Evolutionary conservation across 2,797 vertebrate genomes (phyloP).

Genomic region (Epinephelus malabaricus): DNA sequence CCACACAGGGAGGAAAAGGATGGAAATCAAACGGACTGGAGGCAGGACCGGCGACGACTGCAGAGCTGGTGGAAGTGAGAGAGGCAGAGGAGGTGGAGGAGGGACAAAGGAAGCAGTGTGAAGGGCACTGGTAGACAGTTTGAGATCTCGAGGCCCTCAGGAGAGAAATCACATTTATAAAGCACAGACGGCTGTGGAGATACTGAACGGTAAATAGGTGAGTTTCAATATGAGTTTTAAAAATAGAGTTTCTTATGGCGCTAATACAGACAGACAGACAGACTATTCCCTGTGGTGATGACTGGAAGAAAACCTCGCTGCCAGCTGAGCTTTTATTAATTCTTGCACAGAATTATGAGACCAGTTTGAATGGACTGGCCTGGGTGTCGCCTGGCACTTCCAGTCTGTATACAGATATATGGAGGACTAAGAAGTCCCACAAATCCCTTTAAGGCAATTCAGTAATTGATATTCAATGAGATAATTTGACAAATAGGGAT

Average conservation of each 20-base stretch:
- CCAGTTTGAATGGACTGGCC: slow-evolving; percentile 2
- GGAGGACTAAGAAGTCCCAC: background rate
- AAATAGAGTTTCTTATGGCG: slow-evolving; percentile 63
- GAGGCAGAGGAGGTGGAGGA: background rate
- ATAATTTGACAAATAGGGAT: background rate
- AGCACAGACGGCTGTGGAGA: slow-evolving; percentile 32
- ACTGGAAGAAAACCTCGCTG: slow-evolving; percentile 42
- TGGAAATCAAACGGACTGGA: slow-evolving; percentile 49
- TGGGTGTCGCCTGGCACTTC: slow-evolving; percentile 11
- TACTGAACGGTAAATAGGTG: slow-evolving; percentile 63
- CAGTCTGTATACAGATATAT: background rate
- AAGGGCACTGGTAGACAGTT: slow-evolving; percentile 52
- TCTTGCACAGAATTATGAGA: slow-evolving; percentile 40
- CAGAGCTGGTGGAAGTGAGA: slow-evolving; percentile 27
- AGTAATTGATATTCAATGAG: slow-evolving; percentile 18
- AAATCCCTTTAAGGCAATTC: slow-evolving; percentile 18
- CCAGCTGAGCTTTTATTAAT: slow-evolving; percentile 48
- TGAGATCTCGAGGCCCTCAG: slow-evolving; percentile 47
- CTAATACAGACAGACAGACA: slow-evolving; percentile 53
- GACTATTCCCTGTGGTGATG: slow-evolving; percentile 52
- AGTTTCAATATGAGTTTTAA: slow-evolving; percentile 65
- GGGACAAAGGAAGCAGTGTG: slow-evolving; percentile 32
- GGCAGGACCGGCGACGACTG: slow-evolving; percentile 6
- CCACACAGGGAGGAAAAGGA: slow-evolving; percentile 38
- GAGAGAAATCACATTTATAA: slow-evolving; percentile 62